Conservation (phyloP, 2,888 invertebrate genomes). For the Crocallis elinguaria region DNA sequence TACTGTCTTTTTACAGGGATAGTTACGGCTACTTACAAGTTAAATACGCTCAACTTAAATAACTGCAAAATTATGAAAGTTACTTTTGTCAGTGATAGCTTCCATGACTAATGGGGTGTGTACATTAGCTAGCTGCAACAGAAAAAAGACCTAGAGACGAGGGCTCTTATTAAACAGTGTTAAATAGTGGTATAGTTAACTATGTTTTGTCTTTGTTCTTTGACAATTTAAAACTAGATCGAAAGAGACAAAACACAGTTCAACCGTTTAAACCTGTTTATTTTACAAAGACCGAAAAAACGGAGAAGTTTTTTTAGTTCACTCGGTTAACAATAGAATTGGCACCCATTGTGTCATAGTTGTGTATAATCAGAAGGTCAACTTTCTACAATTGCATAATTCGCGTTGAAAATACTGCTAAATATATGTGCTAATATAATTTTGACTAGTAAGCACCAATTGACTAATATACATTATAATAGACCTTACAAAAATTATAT, state of each 20-base stretch:
- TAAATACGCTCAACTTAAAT: conserved; percentile 8
- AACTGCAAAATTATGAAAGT: conserved; percentile 10
- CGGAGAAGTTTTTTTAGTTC: too few relatives aligned
- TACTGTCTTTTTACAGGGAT: conserved; percentile 29
- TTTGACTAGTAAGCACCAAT: conserved; percentile 85
- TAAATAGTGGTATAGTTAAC: too few relatives aligned
- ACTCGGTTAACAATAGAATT: too few relatives aligned
- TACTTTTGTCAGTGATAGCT: conserved; percentile 5
- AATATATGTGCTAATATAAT: conserved; percentile 78
- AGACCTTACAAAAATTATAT: conserved; percentile 58
- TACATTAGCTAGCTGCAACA: too few relatives aligned
- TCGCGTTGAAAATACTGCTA: conserved; percentile 42
- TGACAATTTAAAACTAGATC: too few relatives aligned
- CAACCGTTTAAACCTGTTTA: too few relatives aligned
- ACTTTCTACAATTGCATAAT: conserved; percentile 32
- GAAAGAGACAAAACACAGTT: too few relatives aligned
- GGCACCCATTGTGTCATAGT: not conserved
- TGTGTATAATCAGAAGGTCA: not conserved
- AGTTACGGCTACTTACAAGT: conserved; percentile 11
- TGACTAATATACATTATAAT: conserved; percentile 69
- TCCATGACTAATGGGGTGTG: too few relatives aligned
- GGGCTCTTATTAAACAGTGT: too few relatives aligned
- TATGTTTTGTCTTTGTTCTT: too few relatives aligned
- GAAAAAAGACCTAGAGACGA: too few relatives aligned
- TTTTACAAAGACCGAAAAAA: too few relatives aligned